These are phyloP conservation scores for Stomatorhinus ivindoensis DNA, from an alignment of 2,113 vertebrate genomes.

Conservation along the genomic window DNA sequence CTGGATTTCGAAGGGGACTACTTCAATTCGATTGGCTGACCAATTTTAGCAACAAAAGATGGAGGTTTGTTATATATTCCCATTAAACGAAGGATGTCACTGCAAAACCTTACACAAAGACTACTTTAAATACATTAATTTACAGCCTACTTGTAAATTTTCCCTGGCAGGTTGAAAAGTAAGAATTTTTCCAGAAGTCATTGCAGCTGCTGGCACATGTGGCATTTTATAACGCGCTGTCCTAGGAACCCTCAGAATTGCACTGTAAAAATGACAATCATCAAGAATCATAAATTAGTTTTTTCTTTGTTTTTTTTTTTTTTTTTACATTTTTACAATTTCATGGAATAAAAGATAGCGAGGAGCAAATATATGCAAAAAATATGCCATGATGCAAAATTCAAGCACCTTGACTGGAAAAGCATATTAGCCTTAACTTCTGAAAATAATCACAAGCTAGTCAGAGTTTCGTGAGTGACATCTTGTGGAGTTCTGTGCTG, in stretches of 20 bases:
- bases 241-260: neutral
- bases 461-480: slow-evolving; percentile 66
- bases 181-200: neutral
- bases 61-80: neutral
- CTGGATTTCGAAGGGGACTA: neutral
- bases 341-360: neutral
- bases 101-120: neutral
- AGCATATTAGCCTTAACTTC: slow-evolving; percentile 63
- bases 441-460: slow-evolving; percentile 58
- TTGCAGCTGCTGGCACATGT: neutral
- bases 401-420: slow-evolving; percentile 58
- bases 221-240: neutral
- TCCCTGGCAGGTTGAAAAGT: neutral
- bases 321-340: neutral
- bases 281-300: neutral
- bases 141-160: neutral
- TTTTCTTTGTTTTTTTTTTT: neutral
- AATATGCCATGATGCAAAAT: slow-evolving; percentile 69
- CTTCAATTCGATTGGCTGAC: neutral
- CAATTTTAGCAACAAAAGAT: neutral
- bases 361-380: neutral
- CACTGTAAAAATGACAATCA: neutral
- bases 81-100: neutral
- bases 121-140: slow-evolving; percentile 16
- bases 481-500: slow-evolving; percentile 89